Conservation (phyloP, 2,888 invertebrate species). For the Slavum lentiscoides region DNA sequence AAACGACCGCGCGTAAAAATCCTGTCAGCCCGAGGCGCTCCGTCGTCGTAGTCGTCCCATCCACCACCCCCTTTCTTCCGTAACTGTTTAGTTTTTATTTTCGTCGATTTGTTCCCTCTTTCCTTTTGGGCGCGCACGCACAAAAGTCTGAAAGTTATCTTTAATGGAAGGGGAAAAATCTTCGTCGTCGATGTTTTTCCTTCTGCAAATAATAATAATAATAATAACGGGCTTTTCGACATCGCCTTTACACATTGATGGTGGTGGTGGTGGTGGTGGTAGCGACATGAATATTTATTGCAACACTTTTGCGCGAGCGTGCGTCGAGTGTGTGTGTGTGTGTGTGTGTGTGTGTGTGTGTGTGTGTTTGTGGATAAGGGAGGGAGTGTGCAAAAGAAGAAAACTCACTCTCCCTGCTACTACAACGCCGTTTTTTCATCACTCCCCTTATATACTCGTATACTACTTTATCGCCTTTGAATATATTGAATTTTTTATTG, state of each 20-base stretch:
- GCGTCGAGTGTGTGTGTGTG: background rate
- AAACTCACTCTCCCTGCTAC: conserved; percentile 9
- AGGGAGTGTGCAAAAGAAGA: background rate
- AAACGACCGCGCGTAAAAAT: conserved; percentile 41
- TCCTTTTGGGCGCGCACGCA: conserved; percentile 7
- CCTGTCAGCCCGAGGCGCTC: conserved; percentile 27
- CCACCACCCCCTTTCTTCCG: background rate
- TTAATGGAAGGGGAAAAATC: conserved; percentile 34
- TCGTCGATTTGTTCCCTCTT: conserved; percentile 49
- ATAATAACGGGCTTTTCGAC: conserved; percentile 45
- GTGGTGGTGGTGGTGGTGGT: conserved; percentile 22
- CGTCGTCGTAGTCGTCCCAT: background rate
- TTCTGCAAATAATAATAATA: conserved; percentile 48
- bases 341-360: background rate
- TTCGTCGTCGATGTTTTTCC: conserved; percentile 41
- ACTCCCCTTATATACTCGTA: background rate
- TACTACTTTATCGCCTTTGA: conserved; percentile 8
- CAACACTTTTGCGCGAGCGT: conserved; percentile 26
- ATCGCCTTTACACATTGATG: conserved; percentile 31
- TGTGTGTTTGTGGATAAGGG: too few species aligned
- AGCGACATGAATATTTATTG: conserved; percentile 52
- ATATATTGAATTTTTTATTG: conserved; percentile 51
- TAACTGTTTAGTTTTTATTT: conserved; percentile 49
- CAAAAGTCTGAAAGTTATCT: conserved; percentile 47
- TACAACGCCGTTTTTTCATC: background rate